phyloP scores from a whole-genome alignment of 1,140 invertebrate species.

The Cotesia chilonis region DNA sequence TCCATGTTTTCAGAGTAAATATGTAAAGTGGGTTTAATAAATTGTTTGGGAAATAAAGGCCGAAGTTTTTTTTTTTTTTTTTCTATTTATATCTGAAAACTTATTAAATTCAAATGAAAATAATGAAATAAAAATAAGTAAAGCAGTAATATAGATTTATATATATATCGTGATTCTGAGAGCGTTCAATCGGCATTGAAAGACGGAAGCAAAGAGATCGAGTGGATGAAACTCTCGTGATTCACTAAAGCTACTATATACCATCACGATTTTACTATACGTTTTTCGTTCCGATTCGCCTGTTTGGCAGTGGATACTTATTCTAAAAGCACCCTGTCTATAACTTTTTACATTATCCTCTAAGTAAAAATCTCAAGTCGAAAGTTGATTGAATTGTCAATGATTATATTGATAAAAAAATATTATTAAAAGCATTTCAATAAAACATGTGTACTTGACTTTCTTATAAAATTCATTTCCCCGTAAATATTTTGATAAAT shows the following conservation, averaged over 20 bases:
- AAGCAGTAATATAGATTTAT: background rate
- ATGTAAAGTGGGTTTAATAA: no score
- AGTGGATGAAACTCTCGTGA: background rate
- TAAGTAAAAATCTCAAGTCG: background rate
- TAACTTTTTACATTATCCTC: constrained; percentile 11
- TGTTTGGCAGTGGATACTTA: constrained; percentile 13
- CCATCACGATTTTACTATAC: constrained; percentile 23
- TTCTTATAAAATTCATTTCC: no score
- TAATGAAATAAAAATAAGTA: background rate
- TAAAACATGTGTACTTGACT: no score
- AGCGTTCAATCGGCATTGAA: constrained; percentile 7
- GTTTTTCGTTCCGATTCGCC: constrained; percentile 29
- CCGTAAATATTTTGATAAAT: background rate
- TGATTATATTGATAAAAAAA: constrained; percentile 2
- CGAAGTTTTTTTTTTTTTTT: no score
- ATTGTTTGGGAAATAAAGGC: no score
- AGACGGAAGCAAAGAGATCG: background rate
- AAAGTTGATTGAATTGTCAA: constrained; percentile 27
- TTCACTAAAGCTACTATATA: background rate
- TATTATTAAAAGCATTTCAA: background rate
- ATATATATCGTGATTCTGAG: background rate
- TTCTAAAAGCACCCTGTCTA: background rate
- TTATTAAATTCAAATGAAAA: no score
- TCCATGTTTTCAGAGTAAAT: no score
- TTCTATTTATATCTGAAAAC: no score